Evolutionary conservation across 1,140 invertebrate genomes (phyloP).

Genomic region (Drosophila santomea): DNA sequence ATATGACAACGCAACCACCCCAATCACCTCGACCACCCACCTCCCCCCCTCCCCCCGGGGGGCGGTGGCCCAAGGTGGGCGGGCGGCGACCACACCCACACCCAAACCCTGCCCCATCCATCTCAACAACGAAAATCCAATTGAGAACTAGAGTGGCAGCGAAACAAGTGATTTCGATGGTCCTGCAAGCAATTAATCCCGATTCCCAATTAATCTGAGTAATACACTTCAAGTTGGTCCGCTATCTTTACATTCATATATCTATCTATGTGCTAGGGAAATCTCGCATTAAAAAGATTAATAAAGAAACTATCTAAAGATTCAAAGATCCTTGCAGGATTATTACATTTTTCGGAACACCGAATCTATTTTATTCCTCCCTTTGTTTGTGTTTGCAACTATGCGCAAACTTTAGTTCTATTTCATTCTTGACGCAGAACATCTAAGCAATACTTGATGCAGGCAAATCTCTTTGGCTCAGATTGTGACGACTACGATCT

Average conservation of each 20-base stretch:
- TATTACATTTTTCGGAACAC: constrained; percentile 15
- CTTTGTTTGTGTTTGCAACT: constrained; percentile 19
- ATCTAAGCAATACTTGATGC: constrained; percentile 42
- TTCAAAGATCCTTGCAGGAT: constrained; percentile 2
- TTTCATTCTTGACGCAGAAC: constrained; percentile 25
- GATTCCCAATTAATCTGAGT: no score
- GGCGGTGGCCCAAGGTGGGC: constrained; percentile 22
- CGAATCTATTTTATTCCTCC: constrained; percentile 15
- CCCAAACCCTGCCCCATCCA: constrained; percentile 3
- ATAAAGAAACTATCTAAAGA: not conserved
- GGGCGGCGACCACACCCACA: not conserved
- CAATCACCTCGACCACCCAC: constrained; percentile 25
- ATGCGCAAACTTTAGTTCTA: constrained; percentile 9
- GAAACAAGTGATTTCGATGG: constrained; percentile 31
- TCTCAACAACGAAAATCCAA: constrained; percentile 75
- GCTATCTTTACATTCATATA: not conserved
- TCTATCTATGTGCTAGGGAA: not conserved
- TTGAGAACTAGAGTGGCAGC: constrained; percentile 49
- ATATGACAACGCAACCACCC: constrained; percentile 61
- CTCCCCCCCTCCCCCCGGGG: not conserved
- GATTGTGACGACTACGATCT: not conserved
- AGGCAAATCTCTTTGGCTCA: constrained; percentile 25
- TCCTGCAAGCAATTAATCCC: constrained; percentile 6
- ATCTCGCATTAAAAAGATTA: no score
- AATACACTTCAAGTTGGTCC: not conserved